Percentiles rank a stretch among this genome's conserved stretches.
These are phyloP conservation scores for Mohoua ochrocephala DNA, from an alignment of 2,113 vertebrate species.

Conservation along the genomic window DNA sequence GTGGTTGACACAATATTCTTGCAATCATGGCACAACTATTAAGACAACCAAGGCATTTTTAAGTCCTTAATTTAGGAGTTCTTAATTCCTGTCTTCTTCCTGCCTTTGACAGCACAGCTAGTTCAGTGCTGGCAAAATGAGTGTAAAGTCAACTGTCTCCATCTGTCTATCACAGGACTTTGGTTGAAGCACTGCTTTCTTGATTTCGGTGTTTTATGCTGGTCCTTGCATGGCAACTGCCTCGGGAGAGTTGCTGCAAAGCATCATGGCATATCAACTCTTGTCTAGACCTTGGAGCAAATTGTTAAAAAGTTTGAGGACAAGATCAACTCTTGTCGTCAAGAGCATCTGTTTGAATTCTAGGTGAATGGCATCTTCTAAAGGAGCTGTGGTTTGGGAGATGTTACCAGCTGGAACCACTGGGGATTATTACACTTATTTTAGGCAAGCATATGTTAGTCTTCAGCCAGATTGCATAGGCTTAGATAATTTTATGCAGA, in stretches of 20 bases:
- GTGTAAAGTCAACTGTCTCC: background rate
- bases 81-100: background rate
- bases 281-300: background rate
- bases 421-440: background rate
- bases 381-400: background rate
- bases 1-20: background rate
- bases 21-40: background rate
- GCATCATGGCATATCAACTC: background rate
- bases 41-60: background rate
- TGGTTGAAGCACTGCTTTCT: background rate
- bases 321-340: background rate
- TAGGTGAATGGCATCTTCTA: background rate
- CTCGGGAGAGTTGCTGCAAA: background rate
- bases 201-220: background rate
- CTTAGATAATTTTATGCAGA: background rate
- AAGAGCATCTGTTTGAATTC: background rate
- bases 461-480: background rate
- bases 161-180: background rate
- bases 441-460: background rate
- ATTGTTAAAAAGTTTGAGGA: slow-evolving; percentile 8
- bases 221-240: background rate
- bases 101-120: background rate
- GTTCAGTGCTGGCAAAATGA: background rate
- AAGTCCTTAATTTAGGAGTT: background rate
- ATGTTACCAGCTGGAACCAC: background rate